Evolutionary conservation across 2,888 invertebrate genomes (phyloP), one percentile per base, ranked within the genome.

Genomic region (Gymnoscelis rufifasciata): DNA sequence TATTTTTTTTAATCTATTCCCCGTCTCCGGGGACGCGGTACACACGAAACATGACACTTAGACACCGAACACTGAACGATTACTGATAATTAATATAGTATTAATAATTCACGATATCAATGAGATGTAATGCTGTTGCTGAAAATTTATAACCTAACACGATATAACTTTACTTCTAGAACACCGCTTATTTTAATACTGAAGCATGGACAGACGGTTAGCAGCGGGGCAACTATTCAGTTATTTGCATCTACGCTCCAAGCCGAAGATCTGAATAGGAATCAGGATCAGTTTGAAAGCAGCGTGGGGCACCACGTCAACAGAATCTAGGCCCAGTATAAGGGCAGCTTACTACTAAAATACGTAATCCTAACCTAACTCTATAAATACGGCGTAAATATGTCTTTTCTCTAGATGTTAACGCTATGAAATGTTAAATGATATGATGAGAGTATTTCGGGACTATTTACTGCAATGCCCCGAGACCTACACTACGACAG

Each of bases 371-470:
- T 73, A 77, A 59, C 72, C 48, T 49, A 44, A 80, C 57, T 60
- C 71, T 80, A 77, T 64, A 64, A 70, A 70, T 68, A 73, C 59
- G 61, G 72, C 70, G 62, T 78, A 75, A 78, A 79, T 78, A 71
- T 78, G 77, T 79, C 64, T 76, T 76, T 77, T 74, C 64, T 63
- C 74, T 78, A 82, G 62, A 80, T 78, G 78, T 77, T 78, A 69
- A 73, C 72, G 73, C 83, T 86, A 87, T 83, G 83, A 86, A 72
- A 84, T 86, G 79, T 84, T 80, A 60, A 78, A 82, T 82, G 86
- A 87, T 86, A 87, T 86, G 84, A 82, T 76, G 66, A 72, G 78
- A 78, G 76, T 73, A 74, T 78, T 51, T 43, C 43, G 52, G 39
- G 51, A 51, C 49, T 43, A 45, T 38, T 43, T 13, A 39, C 36